Percentiles rank a stretch among this genome's conserved stretches.
phyloP scores from a whole-genome alignment of 1,140 invertebrate genomes.

The Drosophila bocki region DNA sequence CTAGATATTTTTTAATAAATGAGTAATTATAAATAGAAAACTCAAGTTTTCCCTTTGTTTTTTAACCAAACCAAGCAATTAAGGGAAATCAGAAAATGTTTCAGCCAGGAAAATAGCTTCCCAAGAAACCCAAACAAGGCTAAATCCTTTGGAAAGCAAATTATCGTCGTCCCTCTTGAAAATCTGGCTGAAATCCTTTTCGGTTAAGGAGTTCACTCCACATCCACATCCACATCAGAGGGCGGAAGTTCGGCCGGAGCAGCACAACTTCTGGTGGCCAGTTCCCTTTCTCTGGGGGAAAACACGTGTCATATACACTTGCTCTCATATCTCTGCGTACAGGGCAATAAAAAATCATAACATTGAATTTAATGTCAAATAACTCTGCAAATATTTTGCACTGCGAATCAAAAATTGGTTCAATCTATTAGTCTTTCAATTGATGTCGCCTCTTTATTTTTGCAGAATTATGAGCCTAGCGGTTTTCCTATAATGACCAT shows the following conservation, averaged over 20 bases:
- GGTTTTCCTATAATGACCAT: too few species aligned
- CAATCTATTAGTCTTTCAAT: too few species aligned
- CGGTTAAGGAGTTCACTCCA: not conserved
- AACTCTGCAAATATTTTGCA: too few species aligned
- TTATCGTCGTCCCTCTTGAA: too few species aligned
- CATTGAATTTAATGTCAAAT: too few species aligned
- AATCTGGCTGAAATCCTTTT: too few species aligned
- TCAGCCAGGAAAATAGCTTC: not conserved
- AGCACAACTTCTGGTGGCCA: not conserved
- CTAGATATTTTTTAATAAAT: not conserved
- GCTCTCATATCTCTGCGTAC: too few species aligned
- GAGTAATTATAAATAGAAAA: not conserved
- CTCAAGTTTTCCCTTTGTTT: not conserved
- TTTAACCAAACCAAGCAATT: not conserved
- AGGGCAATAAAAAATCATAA: too few species aligned
- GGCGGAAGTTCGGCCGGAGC: not conserved
- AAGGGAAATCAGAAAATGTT: not conserved
- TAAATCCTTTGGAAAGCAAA: not conserved
- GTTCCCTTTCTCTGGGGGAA: conserved; percentile 13
- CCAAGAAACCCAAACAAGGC: not conserved
- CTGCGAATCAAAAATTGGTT: too few species aligned
- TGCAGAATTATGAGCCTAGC: too few species aligned
- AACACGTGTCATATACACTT: conserved; percentile 24
- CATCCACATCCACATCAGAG: not conserved
- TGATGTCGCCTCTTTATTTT: too few species aligned